Base-by-base conservation (phyloP, 2,113 vertebrate species). In the Pelobates fuscus region DNA sequence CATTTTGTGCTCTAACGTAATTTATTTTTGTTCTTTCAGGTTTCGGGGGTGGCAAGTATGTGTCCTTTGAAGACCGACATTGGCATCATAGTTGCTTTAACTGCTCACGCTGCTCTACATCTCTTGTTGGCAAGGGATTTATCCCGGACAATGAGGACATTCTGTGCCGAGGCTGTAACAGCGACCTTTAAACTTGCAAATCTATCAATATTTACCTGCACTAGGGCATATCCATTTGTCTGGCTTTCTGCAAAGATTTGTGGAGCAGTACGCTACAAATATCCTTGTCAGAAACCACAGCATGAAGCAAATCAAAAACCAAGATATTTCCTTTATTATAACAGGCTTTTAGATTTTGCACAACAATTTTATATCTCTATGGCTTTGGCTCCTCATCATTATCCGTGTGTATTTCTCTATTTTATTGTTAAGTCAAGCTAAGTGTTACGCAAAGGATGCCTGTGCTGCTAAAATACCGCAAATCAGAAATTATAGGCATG, bases 81-180 rank as follows among this genome's bases (percentile, higher is more conserved):
- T 99, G 97, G 97, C 97, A 99, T 84, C 97, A 99, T 84, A 87
- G 93, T 3, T 99, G 97, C 87, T 99, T 99, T 84, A 93, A 89
- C 85, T 99, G 97, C 2, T 91, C 94, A 43, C 91, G 94, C 79
- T 99, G 97, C 85, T 92, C 90, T 5, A 88, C 93, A 23, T 95
- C 96, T 0, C 93, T 99, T 79, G 96, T 99, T 32, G 97, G 97
- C 18, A 94, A 95, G 15, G 97, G 97, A 71, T 99, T 99, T 78
- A 94, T 98, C 86, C 97, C 97, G 0, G 88, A 95, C 0, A 92
- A 90, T 0, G 89, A 95, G 0, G 86, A 94, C 87, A 93, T 99
- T 86, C 87, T 99, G 74, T 99, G 97, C 84, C 94, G 95, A 0
- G 94, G 93, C 78, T 99, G 97, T 87, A 94, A 95, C 91, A 91